phyloP scores from a whole-genome alignment of 2,797 vertebrate species.

The Eospalax fontanierii region DNA sequence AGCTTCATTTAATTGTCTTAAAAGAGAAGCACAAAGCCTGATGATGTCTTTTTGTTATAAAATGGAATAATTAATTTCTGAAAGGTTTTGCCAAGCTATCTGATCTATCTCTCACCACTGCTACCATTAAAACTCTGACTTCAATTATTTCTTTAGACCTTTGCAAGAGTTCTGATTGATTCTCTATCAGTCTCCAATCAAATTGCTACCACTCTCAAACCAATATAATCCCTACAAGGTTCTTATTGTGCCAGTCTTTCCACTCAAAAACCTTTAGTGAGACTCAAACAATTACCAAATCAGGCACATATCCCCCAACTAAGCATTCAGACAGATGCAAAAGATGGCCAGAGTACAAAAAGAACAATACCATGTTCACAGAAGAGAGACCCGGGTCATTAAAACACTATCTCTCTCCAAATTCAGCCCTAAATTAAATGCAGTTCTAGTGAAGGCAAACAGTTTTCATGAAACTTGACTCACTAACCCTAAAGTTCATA shows the following conservation, averaged over 20 bases:
- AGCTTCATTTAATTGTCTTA: constrained; percentile 21
- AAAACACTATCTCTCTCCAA: constrained; percentile 21
- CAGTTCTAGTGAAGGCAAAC: constrained; percentile 29
- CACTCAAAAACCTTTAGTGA: constrained; percentile 50
- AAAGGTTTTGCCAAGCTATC: constrained; percentile 31
- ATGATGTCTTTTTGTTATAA: constrained; percentile 31
- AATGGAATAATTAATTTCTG: constrained; percentile 56
- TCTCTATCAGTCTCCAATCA: constrained; percentile 43
- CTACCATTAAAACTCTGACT: background rate
- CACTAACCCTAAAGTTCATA: background rate
- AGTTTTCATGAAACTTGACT: constrained; percentile 8
- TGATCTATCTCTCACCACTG: constrained; percentile 7
- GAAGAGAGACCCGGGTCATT: background rate
- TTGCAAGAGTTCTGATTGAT: constrained; percentile 3
- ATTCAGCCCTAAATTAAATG: constrained; percentile 39
- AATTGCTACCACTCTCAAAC: constrained; percentile 19
- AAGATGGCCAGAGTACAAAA: background rate
- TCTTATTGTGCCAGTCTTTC: background rate
- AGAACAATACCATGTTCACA: background rate
- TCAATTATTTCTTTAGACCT: constrained; percentile 28
- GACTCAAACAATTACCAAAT: constrained; percentile 20
- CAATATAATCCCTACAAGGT: constrained; percentile 8
- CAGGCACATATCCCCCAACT: background rate
- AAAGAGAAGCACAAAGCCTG: constrained; percentile 11
- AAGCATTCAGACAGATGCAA: background rate